These are phyloP conservation scores for Chelonia mydas DNA, from an alignment of 2,797 vertebrate genomes.

Conservation along the genomic window DNA sequence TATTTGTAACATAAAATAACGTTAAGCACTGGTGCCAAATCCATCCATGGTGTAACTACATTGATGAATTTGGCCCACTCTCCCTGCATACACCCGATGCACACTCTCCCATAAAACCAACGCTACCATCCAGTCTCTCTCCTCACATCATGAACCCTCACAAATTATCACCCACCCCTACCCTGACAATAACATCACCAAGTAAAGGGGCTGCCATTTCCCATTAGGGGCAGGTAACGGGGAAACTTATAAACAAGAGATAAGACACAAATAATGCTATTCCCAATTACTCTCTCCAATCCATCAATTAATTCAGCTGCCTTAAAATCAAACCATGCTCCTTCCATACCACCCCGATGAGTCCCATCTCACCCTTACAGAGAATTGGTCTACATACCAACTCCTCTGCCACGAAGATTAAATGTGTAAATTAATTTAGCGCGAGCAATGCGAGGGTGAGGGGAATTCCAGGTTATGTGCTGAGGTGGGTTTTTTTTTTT, in stretches of 20 bases:
- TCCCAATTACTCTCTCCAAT: not conserved
- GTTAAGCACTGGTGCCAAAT: no score
- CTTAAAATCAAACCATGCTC: not conserved
- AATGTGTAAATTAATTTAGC: rapidly evolving
- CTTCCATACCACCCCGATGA: not conserved
- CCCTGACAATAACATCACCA: not conserved
- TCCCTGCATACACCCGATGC: not conserved
- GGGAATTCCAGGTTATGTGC: not conserved
- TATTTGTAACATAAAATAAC: not conserved
- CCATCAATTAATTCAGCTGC: not conserved
- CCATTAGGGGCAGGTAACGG: rapidly evolving
- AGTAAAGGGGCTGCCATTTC: not conserved
- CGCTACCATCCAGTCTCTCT: not conserved
- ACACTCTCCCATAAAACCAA: not conserved
- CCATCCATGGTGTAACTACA: not conserved
- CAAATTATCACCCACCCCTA: not conserved
- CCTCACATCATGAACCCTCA: not conserved
- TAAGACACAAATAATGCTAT: rapidly evolving
- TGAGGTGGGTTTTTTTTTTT: not conserved
- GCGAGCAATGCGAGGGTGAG: not conserved
- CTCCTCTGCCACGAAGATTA: rapidly evolving
- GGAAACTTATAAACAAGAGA: rapidly evolving
- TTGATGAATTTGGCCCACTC: not conserved
- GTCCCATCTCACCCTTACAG: not conserved
- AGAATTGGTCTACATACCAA: not conserved